phyloP scores from a whole-genome alignment of 2,888 invertebrate genomes.

The Dryobota labecula region DNA sequence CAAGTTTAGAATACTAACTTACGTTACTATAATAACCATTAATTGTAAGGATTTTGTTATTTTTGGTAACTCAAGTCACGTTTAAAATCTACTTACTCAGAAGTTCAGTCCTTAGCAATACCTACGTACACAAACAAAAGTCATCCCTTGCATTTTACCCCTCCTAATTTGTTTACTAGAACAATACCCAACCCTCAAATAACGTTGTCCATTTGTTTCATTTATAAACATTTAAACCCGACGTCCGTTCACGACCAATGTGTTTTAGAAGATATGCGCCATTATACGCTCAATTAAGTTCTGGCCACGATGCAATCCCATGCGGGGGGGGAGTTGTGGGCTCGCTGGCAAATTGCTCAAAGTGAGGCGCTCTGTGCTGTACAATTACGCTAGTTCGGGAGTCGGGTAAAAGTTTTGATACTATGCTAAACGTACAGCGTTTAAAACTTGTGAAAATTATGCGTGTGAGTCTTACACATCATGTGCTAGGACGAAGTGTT shows the following conservation, averaged over 20 bases:
- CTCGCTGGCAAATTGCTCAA: constrained; percentile 56
- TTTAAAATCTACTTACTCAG: not conserved
- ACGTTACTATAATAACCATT: not conserved
- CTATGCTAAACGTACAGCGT: constrained; percentile 12
- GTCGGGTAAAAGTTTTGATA: constrained; percentile 7
- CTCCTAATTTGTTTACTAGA: constrained; percentile 39
- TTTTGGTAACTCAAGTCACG: not conserved
- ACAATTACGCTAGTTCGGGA: constrained; percentile 37
- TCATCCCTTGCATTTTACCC: constrained; percentile 8
- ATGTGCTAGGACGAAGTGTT: not conserved
- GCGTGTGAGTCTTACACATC: not conserved
- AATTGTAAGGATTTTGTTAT: not conserved
- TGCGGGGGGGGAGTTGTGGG: constrained; percentile 23
- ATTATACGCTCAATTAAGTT: constrained; percentile 61
- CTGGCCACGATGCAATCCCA: constrained; percentile 38
- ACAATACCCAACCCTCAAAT: constrained; percentile 14
- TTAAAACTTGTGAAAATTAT: not conserved
- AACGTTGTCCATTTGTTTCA: constrained; percentile 26
- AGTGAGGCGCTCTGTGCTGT: constrained; percentile 36
- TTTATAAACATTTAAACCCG: constrained; percentile 45
- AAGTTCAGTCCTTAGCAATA: not conserved
- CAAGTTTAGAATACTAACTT: not conserved
- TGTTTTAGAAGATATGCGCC: constrained; percentile 55
- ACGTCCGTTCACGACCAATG: constrained; percentile 35
- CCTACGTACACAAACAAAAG: not conserved